These are phyloP conservation scores for Parauchenoglanis ngamensis DNA, from an alignment of 2,797 vertebrate species.

Conservation along the genomic window DNA sequence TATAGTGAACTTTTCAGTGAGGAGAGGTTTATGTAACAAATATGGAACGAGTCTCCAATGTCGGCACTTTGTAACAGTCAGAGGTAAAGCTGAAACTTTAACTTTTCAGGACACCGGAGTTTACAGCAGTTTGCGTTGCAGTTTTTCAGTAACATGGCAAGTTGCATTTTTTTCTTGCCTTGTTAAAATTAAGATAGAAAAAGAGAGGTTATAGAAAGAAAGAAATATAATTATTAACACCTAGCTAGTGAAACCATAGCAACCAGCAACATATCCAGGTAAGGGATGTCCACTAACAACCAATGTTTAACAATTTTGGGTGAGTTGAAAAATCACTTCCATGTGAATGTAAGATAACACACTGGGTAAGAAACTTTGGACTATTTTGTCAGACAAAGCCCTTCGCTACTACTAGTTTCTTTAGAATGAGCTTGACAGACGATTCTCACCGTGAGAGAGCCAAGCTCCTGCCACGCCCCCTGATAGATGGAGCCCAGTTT, in stretches of 20 bases:
- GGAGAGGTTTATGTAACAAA: not conserved
- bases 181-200: not conserved
- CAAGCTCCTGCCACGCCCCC: conserved; percentile 89
- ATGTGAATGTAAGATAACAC: not conserved
- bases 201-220: not conserved
- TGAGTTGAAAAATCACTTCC: not conserved
- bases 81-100: not conserved
- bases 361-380: not conserved
- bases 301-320: not conserved
- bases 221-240: not conserved
- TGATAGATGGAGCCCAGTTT: conserved; percentile 87
- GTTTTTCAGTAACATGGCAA: not conserved
- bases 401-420: not conserved
- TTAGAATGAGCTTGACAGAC: not conserved
- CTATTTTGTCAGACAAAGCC: not conserved
- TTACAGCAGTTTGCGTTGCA: not conserved
- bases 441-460: conserved; percentile 81
- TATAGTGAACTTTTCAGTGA: not conserved
- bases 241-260: not conserved
- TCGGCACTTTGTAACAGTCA: not conserved
- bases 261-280: not conserved
- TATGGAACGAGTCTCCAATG: not conserved
- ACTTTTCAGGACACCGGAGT: not conserved
- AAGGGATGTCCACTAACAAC: not conserved
- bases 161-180: not conserved